Conservation (phyloP, 2,113 vertebrate genomes). For the Heterochromis multidens region DNA sequence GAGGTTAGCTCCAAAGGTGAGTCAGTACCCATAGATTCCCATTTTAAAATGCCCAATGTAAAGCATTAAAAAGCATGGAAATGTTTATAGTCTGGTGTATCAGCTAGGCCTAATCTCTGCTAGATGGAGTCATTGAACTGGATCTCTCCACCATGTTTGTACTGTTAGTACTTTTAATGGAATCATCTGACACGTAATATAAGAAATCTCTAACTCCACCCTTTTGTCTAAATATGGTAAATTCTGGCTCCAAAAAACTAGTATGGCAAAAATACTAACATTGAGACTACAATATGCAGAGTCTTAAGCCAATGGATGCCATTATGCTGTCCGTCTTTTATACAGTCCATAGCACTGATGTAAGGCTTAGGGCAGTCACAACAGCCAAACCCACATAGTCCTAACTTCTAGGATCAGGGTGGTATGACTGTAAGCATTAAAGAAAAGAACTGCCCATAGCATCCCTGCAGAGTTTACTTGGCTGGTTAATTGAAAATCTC, state of each 20-base stretch:
- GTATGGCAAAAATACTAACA: not conserved
- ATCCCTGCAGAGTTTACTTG: not conserved
- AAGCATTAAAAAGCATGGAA: not conserved
- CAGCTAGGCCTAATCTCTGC: not conserved
- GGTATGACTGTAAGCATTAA: not conserved
- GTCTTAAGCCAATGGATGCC: not conserved
- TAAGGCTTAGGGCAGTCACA: not conserved
- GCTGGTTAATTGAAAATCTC: not conserved
- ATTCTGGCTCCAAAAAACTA: not conserved
- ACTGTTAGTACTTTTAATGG: not conserved
- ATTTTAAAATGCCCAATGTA: not conserved
- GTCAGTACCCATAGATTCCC: not conserved
- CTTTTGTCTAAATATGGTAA: not conserved
- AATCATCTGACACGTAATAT: not conserved
- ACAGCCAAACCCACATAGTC: too few species aligned
- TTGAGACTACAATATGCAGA: not conserved
- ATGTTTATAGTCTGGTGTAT: not conserved
- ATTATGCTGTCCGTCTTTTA: not conserved
- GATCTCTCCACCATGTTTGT: not conserved
- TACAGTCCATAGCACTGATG: rapidly evolving
- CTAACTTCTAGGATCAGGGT: not conserved
- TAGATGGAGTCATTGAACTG: not conserved
- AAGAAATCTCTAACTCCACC: not conserved
- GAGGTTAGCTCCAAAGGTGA: not conserved
- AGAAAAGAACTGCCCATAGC: not conserved